Percentiles rank a stretch among this genome's conserved stretches.
Conservation (phyloP, 2,797 vertebrate species). For the Anisognathus igniventris region DNA sequence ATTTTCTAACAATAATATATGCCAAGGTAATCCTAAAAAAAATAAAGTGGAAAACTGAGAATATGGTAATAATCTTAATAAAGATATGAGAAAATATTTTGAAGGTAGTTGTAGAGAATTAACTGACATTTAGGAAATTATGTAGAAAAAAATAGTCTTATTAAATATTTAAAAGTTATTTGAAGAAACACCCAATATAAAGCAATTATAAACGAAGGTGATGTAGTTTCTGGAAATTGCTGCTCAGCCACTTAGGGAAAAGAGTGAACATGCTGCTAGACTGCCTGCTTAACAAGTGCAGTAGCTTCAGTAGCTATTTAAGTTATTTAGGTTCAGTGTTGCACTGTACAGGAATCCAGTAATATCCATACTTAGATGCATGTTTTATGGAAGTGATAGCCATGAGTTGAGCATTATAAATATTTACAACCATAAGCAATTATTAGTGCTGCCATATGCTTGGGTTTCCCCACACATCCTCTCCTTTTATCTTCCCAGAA, state of each 20-base stretch:
- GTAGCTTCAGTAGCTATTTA: neutral
- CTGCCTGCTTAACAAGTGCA: neutral
- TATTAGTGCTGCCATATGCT: neutral
- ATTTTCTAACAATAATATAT: neutral
- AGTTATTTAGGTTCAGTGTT: neutral
- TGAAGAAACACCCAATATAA: neutral
- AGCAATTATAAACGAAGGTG: neutral
- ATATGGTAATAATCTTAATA: neutral
- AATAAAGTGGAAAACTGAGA: neutral
- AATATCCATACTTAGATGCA: neutral
- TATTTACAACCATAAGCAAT: neutral
- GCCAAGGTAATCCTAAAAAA: neutral
- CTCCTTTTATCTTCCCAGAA: neutral
- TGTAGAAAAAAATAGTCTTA: neutral
- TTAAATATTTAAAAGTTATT: neutral
- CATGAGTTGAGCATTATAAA: neutral
- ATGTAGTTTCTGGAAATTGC: neutral
- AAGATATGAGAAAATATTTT: neutral
- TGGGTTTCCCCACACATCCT: neutral
- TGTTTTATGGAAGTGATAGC: neutral
- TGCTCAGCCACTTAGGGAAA: neutral
- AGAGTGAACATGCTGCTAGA: neutral
- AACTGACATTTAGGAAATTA: neutral
- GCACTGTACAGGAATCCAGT: neutral
- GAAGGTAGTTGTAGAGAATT: neutral